Evolutionary conservation across 1,140 invertebrate genomes (phyloP).

Genomic region (Apolygus lucorum): DNA sequence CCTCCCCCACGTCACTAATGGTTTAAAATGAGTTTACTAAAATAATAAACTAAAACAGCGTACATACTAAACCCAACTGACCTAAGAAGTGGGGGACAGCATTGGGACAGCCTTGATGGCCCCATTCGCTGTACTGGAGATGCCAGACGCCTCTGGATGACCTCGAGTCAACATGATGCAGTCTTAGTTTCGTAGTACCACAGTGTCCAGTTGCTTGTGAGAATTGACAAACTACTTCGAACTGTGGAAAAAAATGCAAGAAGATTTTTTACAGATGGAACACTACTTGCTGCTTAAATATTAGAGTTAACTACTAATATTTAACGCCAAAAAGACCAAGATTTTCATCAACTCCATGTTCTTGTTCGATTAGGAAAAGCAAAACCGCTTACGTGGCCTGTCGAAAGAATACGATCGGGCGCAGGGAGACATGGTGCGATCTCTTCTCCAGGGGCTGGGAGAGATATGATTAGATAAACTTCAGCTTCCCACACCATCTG

Average conservation of each 20-base stretch:
- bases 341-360: no score
- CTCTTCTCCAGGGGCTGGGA: slow-evolving; percentile 43
- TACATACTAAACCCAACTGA: no score
- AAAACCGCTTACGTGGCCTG: slow-evolving; percentile 45
- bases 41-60: slow-evolving; percentile 22
- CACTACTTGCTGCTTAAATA: no score
- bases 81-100: slow-evolving; percentile 56
- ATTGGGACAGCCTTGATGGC: slow-evolving; percentile 55
- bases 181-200: slow-evolving; percentile 48
- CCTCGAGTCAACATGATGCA: slow-evolving; percentile 46
- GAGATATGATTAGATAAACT: slow-evolving; percentile 65
- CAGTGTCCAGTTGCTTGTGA: slow-evolving; percentile 51
- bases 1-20: neutral
- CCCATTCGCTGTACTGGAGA: slow-evolving; percentile 71
- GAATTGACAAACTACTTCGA: slow-evolving; percentile 56
- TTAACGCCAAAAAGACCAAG: no score
- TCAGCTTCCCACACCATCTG: slow-evolving; percentile 80
- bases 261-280: no score
- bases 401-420: slow-evolving; percentile 36
- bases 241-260: slow-evolving; percentile 43
- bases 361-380: neutral
- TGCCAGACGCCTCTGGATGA: slow-evolving; percentile 64
- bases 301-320: no score
- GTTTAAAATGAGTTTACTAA: neutral
- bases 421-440: slow-evolving; percentile 39